A percentile compares a stretch with the other conserved stretches of the same genome.
phyloP scores from a whole-genome alignment of 2,888 invertebrate species.

The Xestia sexstrigata region DNA sequence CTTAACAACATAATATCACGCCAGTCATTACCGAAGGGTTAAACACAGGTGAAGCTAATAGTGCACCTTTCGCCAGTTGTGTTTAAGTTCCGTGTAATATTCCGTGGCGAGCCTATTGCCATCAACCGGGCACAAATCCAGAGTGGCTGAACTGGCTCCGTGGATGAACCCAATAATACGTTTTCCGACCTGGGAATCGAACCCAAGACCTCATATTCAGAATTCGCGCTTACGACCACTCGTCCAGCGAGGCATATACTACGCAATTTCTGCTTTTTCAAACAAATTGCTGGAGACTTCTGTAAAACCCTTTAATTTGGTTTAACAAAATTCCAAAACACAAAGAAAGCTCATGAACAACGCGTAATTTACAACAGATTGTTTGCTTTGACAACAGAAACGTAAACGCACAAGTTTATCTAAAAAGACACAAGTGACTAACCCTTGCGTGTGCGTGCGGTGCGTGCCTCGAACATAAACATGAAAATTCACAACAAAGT shows the following conservation, averaged over 20 bases:
- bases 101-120: no score
- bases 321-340: neutral
- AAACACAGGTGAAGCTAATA: neutral
- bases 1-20: neutral
- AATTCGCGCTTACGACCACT: neutral
- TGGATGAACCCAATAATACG: neutral
- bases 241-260: neutral
- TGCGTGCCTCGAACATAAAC: slow-evolving; percentile 85
- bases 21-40: neutral
- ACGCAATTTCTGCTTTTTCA: neutral
- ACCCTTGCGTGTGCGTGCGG: slow-evolving; percentile 72
- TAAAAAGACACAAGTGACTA: slow-evolving; percentile 63
- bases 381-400: slow-evolving; percentile 41
- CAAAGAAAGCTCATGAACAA: slow-evolving; percentile 7
- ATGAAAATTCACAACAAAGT: slow-evolving; percentile 78
- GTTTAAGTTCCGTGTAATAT: neutral
- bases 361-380: slow-evolving; percentile 26
- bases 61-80: neutral
- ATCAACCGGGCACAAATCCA: neutral
- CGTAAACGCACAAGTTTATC: slow-evolving; percentile 58
- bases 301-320: slow-evolving; percentile 7
- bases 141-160: neutral
- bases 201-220: neutral
- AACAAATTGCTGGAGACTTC: slow-evolving; percentile 1
- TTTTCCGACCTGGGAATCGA: neutral